Evolutionary conservation across 2,888 invertebrate species (phyloP).

Genomic region (Drymonia ruficornis): DNA sequence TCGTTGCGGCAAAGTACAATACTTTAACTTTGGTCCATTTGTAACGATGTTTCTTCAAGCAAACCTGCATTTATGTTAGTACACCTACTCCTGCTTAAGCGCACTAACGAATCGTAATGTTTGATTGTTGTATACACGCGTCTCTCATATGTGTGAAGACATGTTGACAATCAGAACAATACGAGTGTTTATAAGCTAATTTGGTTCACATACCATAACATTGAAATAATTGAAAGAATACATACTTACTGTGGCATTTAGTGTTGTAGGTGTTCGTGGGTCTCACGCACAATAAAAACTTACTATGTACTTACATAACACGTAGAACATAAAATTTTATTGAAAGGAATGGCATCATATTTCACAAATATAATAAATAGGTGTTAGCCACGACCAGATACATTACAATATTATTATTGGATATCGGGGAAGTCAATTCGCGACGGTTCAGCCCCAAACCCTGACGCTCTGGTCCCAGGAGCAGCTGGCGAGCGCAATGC

Average conservation of each 20-base stretch:
- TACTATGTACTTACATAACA: too few species aligned
- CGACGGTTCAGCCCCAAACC: conserved; percentile 90
- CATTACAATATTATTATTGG: background rate
- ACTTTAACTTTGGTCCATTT: conserved; percentile 16
- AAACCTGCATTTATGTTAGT: background rate
- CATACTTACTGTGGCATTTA: background rate
- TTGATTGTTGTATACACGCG: background rate
- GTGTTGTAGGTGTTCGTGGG: background rate
- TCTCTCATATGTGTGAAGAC: background rate
- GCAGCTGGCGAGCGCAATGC: conserved; percentile 94
- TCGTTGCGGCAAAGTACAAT: conserved; percentile 19
- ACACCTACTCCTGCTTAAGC: background rate
- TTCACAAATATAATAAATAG: background rate
- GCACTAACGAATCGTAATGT: background rate
- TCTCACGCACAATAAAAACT: too few species aligned
- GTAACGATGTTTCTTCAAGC: background rate
- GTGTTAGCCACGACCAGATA: background rate
- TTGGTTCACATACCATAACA: background rate
- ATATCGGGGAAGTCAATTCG: background rate
- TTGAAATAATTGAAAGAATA: background rate
- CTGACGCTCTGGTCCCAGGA: conserved; percentile 96
- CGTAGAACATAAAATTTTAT: background rate
- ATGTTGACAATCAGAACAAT: background rate
- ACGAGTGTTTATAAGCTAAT: conserved; percentile 2
- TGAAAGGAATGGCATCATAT: background rate